A percentile compares a stretch with the other conserved stretches of the same genome.
Conservation (phyloP, 2,797 vertebrate species). For the Sebastes nivosus region DNA sequence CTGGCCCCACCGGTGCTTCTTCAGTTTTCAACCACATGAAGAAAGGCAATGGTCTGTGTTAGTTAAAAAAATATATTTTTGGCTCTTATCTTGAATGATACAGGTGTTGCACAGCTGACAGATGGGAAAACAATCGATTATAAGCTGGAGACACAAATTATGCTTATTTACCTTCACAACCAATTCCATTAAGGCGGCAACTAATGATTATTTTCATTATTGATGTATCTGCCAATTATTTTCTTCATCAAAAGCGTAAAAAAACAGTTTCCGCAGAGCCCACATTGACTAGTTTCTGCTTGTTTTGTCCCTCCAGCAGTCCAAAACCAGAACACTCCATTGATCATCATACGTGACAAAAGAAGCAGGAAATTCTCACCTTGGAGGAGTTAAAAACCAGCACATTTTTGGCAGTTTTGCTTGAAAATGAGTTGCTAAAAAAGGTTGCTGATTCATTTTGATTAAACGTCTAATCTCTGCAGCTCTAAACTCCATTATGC, state of each 20-base stretch:
- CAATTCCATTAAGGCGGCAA: no score
- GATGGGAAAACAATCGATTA: no score
- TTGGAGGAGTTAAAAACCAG: not conserved
- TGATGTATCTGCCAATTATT: no score
- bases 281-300: not conserved
- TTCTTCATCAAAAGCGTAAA: not conserved
- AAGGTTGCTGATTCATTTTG: not conserved
- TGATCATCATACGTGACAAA: not conserved
- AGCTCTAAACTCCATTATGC: not conserved
- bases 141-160: no score
- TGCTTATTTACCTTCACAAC: no score
- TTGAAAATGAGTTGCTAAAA: not conserved
- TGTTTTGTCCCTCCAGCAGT: not conserved
- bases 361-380: not conserved
- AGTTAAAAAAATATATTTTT: no score
- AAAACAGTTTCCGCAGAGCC: not conserved
- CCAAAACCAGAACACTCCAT: not conserved
- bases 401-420: not conserved
- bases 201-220: no score
- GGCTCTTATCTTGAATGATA: no score
- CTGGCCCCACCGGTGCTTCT: no score
- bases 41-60: no score
- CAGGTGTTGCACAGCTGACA: no score
- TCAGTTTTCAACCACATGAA: no score
- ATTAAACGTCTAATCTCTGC: not conserved